These are phyloP conservation scores for Oreochromis tanganicae DNA, from an alignment of 2,113 vertebrate genomes.

Conservation along the genomic window DNA sequence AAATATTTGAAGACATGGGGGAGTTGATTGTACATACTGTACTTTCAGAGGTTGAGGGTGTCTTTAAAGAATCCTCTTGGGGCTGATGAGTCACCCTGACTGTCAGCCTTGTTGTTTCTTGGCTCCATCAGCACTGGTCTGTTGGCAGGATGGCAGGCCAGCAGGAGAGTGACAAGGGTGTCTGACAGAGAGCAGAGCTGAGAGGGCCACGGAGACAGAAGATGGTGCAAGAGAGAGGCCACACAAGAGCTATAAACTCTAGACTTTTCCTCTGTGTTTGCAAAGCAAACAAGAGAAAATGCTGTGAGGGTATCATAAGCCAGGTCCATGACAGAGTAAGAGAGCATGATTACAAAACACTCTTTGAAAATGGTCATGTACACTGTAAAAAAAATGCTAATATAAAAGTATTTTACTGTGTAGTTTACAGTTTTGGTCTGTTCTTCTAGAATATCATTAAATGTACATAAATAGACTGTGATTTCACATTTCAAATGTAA, in stretches of 20 bases:
- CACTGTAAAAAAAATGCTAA: too few relatives aligned
- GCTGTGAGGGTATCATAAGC: background rate
- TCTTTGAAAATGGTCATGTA: background rate
- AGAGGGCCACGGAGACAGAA: background rate
- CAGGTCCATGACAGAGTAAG: background rate
- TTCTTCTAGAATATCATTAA: too few relatives aligned
- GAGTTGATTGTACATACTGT: background rate
- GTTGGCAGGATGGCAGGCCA: slow-evolving; percentile 27
- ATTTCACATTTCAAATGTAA: too few relatives aligned
- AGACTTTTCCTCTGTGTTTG: background rate
- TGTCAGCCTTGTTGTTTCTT: slow-evolving; percentile 43
- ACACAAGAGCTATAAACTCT: background rate
- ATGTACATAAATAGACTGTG: too few relatives aligned
- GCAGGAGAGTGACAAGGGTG: slow-evolving; percentile 31
- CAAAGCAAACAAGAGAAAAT: background rate
- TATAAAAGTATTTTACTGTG: too few relatives aligned
- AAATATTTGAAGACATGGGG: background rate
- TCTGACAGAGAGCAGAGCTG: slow-evolving; percentile 36
- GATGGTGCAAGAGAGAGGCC: background rate
- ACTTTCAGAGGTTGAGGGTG: slow-evolving; percentile 10
- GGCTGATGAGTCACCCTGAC: slow-evolving; percentile 47
- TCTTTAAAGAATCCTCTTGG: slow-evolving; percentile 22
- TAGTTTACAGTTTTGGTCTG: too few relatives aligned
- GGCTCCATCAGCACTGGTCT: slow-evolving; percentile 23
- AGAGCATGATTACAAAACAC: background rate